Base-by-base conservation (phyloP, 2,888 invertebrate genomes). In the Tridacna crocea region DNA sequence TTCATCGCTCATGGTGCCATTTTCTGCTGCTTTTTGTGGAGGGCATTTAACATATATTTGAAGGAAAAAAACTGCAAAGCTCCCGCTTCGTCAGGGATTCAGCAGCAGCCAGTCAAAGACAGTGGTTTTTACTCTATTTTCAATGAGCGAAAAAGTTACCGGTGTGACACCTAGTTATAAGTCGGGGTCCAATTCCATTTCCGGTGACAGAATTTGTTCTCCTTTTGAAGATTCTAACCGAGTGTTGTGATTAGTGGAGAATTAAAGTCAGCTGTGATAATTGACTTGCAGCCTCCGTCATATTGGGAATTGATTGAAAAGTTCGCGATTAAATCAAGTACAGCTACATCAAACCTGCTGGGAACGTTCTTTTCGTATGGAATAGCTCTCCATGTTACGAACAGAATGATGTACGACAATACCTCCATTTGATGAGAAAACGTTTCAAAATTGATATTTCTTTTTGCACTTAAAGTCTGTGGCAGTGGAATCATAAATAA, bases 111-210 rank as follows among this genome's bases (percentile, higher is more conserved):
- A n/a, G n/a, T n/a, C n/a, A n/a, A n/a, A n/a, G n/a, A n/a, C n/a
- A n/a, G n/a, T n/a, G n/a, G n/a, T n/a, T n/a, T n/a, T n/a, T n/a
- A n/a, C n/a, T n/a, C n/a, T n/a, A n/a, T n/a, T n/a, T n/a, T n/a
- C n/a, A n/a, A n/a, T n/a, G n/a, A n/a, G n/a, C n/a, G n/a, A n/a
- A n/a, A n/a, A n/a, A n/a, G n/a, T n/a, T n/a, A n/a, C n/a, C n/a
- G n/a, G n/a, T n/a, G n/a, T n/a, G n/a, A n/a, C n/a, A n/a, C n/a
- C n/a, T n/a, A n/a, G n/a, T n/a, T n/a, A n/a, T n/a, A n/a, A n/a
- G 87, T 81, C 80, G 87, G 87, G 87, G 84, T 83, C 84, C 87
- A 81, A 70, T 82, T 81, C 84, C 84, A 87, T 87, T 84, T 87
- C 87, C 87, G 84, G 83, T 70, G 79, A 79, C 81, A 76, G 82